Percentiles rank a stretch among this genome's conserved stretches.
These are phyloP conservation scores for Neolamprologus devosi DNA, from an alignment of 2,113 vertebrate genomes.

Conservation along the genomic window DNA sequence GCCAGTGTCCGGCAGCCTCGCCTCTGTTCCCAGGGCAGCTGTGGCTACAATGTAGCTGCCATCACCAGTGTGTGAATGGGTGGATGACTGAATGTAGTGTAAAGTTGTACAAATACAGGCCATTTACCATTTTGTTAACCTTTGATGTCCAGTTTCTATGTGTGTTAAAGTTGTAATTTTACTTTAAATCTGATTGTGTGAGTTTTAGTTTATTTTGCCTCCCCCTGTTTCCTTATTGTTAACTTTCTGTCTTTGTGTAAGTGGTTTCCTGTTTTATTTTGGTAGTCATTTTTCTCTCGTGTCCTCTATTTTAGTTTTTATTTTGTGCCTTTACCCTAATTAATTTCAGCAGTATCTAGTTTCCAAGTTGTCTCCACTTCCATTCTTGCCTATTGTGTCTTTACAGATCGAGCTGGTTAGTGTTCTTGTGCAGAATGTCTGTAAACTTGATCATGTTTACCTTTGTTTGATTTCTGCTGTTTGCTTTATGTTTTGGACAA, in stretches of 20 bases:
- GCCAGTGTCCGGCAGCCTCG: accelerated
- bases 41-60: neutral
- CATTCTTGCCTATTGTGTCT: accelerated
- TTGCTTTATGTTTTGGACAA: neutral
- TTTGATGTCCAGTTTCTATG: neutral
- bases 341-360: neutral
- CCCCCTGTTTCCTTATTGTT: neutral
- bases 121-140: neutral
- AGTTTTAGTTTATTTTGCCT: neutral
- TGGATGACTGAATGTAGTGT: neutral
- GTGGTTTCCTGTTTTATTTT: neutral
- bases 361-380: neutral
- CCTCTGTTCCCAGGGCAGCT: neutral
- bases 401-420: neutral
- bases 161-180: neutral
- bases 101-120: accelerated
- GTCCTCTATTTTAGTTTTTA: neutral
- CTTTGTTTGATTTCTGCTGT: neutral
- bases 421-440: neutral
- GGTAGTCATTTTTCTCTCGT: neutral
- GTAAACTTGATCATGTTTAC: accelerated
- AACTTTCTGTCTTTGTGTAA: accelerated
- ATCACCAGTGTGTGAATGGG: neutral
- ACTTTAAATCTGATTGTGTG: neutral
- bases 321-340: accelerated